A percentile compares a stretch with the other conserved stretches of the same genome.
phyloP scores from a whole-genome alignment of 2,797 vertebrate species.

The Enteromius argenteus region DNA sequence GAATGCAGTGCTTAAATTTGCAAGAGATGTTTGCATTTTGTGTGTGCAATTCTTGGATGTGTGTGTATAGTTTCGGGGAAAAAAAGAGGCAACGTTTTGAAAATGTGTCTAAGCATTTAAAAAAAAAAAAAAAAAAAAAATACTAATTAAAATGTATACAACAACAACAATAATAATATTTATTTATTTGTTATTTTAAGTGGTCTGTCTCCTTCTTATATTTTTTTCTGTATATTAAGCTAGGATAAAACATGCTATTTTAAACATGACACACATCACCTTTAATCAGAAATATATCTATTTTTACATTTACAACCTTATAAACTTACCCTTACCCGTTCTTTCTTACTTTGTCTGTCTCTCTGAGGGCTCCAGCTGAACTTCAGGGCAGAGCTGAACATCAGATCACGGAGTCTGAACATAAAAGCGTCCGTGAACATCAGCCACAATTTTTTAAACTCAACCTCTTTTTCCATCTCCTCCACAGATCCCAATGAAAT shows the following conservation, averaged over 20 bases:
- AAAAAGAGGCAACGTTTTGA: too few relatives aligned
- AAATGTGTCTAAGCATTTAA: too few relatives aligned
- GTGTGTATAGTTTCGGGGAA: too few relatives aligned
- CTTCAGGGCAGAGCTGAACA: conserved; percentile 64
- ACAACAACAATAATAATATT: neutral
- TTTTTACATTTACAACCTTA: neutral
- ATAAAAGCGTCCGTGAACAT: conserved; percentile 71
- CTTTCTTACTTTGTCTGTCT: neutral
- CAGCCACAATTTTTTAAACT: conserved; percentile 60
- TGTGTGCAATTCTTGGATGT: too few relatives aligned
- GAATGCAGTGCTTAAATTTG: too few relatives aligned
- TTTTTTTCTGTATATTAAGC: neutral
- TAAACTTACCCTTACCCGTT: neutral
- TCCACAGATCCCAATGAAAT: conserved; percentile 71
- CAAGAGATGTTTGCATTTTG: too few relatives aligned
- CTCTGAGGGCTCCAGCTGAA: conserved; percentile 19
- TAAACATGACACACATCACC: neutral
- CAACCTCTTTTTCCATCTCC: conserved; percentile 59
- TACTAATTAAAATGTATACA: neutral
- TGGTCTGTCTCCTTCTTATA: neutral
- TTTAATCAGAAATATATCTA: neutral
- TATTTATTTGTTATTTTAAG: neutral
- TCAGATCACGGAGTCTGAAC: conserved; percentile 69
- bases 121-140: neutral
- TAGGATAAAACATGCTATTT: neutral